These are phyloP conservation scores for Magallana gigas DNA, from an alignment of 1,140 invertebrate species.

Conservation along the genomic window DNA sequence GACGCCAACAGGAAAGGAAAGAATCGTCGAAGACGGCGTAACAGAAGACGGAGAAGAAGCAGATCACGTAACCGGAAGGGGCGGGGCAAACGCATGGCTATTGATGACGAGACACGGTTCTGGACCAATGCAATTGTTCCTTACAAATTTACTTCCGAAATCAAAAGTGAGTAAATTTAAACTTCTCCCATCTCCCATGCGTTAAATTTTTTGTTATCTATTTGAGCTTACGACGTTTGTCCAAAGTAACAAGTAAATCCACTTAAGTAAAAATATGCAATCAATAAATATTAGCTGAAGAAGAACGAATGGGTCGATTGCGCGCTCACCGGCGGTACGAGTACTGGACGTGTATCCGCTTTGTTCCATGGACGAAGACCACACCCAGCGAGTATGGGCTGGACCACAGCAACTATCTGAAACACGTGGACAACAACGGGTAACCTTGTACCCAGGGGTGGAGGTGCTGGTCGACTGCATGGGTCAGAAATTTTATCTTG, in stretches of 20 bases:
- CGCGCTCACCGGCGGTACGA: slow-evolving; percentile 44
- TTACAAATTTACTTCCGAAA: slow-evolving; percentile 23
- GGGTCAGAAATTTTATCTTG: too few species aligned
- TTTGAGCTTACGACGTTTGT: too few species aligned
- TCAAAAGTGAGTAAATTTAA: background rate
- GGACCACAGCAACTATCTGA: slow-evolving; percentile 47
- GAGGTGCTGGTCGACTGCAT: too few species aligned
- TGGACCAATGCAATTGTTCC: slow-evolving; percentile 45
- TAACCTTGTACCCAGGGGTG: background rate
- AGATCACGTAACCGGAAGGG: background rate
- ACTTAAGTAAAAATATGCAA: too few species aligned
- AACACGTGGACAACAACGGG: slow-evolving; percentile 50
- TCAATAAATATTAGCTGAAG: background rate
- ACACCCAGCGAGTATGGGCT: slow-evolving; percentile 35
- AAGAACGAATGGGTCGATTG: background rate
- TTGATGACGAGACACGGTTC: slow-evolving; percentile 24
- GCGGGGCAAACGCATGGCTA: slow-evolving; percentile 36
- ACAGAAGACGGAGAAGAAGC: background rate
- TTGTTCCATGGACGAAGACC: slow-evolving; percentile 44
- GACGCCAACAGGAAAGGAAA: background rate
- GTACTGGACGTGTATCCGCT: slow-evolving; percentile 50
- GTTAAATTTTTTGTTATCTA: too few species aligned
- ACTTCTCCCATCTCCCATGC: background rate
- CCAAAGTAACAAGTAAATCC: too few species aligned
- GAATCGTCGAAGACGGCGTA: background rate